A percentile compares a stretch with the other conserved stretches of the same genome.
These are phyloP conservation scores for Cinclus mexicanus DNA, from an alignment of 2,113 vertebrate genomes.

Conservation along the genomic window DNA sequence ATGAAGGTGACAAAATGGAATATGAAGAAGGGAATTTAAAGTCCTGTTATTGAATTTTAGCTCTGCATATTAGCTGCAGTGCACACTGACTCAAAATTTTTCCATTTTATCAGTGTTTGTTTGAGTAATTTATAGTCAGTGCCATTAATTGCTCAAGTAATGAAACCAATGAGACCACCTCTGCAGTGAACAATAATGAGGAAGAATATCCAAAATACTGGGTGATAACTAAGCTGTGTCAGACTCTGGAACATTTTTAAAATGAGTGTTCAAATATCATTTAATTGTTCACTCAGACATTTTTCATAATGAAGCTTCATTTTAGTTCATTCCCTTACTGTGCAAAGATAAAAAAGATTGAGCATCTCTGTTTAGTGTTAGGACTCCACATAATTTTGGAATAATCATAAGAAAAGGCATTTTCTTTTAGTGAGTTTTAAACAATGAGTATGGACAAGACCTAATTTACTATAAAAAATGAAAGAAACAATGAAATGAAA, in stretches of 20 bases:
- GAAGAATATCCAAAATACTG: not conserved
- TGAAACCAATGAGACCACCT: not conserved
- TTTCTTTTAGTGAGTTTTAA: not conserved
- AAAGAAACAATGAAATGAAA: not conserved
- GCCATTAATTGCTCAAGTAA: not conserved
- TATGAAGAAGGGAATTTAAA: not conserved
- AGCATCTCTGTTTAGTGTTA: not conserved
- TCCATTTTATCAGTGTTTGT: not conserved
- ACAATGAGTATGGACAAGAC: not conserved
- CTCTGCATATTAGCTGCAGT: not conserved
- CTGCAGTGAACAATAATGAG: not conserved
- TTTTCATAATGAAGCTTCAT: not conserved
- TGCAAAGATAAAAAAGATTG: not conserved
- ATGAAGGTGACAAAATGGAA: constrained; percentile 5
- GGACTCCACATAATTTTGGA: not conserved
- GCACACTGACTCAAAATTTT: not conserved
- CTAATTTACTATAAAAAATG: not conserved
- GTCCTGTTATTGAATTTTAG: not conserved
- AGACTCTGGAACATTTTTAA: not conserved
- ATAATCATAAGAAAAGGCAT: not conserved
- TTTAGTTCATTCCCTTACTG: not conserved
- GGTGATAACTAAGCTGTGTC: not conserved
- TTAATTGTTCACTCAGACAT: not conserved
- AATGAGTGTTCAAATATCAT: not conserved
- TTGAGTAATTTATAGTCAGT: not conserved